Conservation (phyloP, 2,113 vertebrate genomes). For the Zapus hudsonius region DNA sequence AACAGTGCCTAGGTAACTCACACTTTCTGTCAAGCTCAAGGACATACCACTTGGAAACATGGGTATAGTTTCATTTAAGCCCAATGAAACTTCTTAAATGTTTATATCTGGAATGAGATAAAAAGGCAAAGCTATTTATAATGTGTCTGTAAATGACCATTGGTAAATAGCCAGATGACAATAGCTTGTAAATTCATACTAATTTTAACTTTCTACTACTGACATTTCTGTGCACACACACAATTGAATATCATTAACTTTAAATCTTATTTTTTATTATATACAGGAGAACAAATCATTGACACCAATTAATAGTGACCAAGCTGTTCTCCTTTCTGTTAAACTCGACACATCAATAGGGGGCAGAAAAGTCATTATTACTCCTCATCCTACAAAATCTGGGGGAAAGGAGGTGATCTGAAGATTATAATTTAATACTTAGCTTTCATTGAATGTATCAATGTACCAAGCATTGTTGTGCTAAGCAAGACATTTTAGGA, state of each 20-base stretch:
- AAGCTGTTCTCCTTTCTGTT: constrained; percentile 46
- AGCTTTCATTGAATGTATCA: neutral
- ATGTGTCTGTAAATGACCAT: neutral
- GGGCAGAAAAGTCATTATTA: constrained; percentile 43
- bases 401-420: neutral
- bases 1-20: neutral
- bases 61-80: neutral
- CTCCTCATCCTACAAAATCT: constrained; percentile 25
- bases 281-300: constrained; percentile 52
- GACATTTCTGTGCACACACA: constrained; percentile 15
- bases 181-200: constrained; percentile 34
- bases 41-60: constrained; percentile 21
- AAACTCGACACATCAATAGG: constrained; percentile 41
- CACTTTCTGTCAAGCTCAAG: constrained; percentile 11
- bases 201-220: constrained; percentile 25
- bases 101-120: neutral
- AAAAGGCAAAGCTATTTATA: constrained; percentile 38
- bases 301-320: neutral
- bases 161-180: constrained; percentile 40
- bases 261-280: constrained; percentile 54
- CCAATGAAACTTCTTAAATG: constrained; percentile 15
- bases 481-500: constrained; percentile 9
- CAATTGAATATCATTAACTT: constrained; percentile 38
- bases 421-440: constrained; percentile 27
- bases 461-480: neutral